phyloP scores from a whole-genome alignment of 2,888 invertebrate genomes.

The Microchrysa polita region DNA sequence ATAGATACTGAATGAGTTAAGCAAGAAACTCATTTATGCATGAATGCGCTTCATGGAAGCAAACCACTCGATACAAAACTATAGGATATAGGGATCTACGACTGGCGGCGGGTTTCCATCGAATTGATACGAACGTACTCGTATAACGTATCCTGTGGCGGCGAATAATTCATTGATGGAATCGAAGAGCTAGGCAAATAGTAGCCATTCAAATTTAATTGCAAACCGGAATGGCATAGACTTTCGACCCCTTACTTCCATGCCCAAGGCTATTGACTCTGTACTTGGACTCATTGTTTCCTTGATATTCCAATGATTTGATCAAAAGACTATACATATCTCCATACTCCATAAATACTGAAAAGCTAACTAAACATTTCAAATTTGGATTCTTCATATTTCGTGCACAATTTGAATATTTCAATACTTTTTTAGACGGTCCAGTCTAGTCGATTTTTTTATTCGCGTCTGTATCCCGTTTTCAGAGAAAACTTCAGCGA shows the following conservation, averaged over 20 bases:
- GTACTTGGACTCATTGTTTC: not conserved
- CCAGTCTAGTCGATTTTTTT: too few species aligned
- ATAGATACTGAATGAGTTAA: conserved; percentile 33
- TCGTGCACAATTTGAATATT: too few species aligned
- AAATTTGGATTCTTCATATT: not conserved
- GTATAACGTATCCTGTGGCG: not conserved
- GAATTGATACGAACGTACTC: not conserved
- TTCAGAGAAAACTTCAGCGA: too few species aligned
- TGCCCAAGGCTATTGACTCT: not conserved
- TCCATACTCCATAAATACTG: too few species aligned
- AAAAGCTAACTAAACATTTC: not conserved
- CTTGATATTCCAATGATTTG: not conserved
- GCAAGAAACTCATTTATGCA: conserved; percentile 37
- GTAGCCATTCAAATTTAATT: conserved; percentile 39
- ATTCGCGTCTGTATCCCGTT: too few species aligned
- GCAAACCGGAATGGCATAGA: conserved; percentile 31
- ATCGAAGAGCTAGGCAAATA: conserved; percentile 36
- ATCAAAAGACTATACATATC: too few species aligned
- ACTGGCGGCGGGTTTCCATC: too few species aligned
- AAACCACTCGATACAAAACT: too few species aligned
- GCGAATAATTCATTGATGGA: conserved; percentile 34
- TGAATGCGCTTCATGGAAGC: conserved; percentile 25
- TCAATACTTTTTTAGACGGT: too few species aligned
- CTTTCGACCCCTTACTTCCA: too few species aligned
- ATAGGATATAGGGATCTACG: too few species aligned